Base-by-base conservation (phyloP, 2,113 vertebrate genomes). In the Cyanoramphus novaezelandiae region DNA sequence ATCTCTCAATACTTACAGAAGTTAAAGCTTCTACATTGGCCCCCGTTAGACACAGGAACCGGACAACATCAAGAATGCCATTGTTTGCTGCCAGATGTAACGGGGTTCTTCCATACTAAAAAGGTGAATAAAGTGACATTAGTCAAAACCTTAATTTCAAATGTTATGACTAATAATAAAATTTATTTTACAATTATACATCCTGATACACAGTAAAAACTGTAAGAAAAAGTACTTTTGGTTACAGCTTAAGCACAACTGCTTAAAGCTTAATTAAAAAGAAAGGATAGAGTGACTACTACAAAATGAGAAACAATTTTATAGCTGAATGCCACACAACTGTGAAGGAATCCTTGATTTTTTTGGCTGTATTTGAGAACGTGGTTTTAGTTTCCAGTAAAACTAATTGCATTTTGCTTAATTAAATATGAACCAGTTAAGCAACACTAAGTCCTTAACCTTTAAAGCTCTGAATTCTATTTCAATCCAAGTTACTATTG, bases 31-130 rank as follows among this genome's bases (percentile, higher is more conserved):
- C 99, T 55, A 99, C 99, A 10, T 98, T 99, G 53, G 98, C 99
- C 72, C 99, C 99, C 1, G 97, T 93, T 55, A 99, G 97, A 91
- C 99, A 99, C 65, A 99, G 99, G 84, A 99, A 98, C 11, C 99
- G 98, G 64, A 99, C 99, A 31, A 99, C 99, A 75, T 99, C 99
- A 5, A 99, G 98, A 93, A 98, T 98, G 43, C 99, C 99, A 5
- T 99, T 99, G 97, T 98, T 99, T 39, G 99, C 98, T 18, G 99
- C 99, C 72, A 99, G 97, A 93, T 99, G 99, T 46, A 99, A 98
- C 46, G 99, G 98, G 6, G 99, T 99, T 68, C 98, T 98, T 83
- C 99, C 99, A 31, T 98, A 98, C 99, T 99, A 97, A 33, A 37
- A 52, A 28, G 37, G 29, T 24, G 31, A 74, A 93, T 90, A 31